Evolutionary conservation across 2,797 vertebrate species (phyloP).

Genomic region (Micropoecilia bifurca): DNA sequence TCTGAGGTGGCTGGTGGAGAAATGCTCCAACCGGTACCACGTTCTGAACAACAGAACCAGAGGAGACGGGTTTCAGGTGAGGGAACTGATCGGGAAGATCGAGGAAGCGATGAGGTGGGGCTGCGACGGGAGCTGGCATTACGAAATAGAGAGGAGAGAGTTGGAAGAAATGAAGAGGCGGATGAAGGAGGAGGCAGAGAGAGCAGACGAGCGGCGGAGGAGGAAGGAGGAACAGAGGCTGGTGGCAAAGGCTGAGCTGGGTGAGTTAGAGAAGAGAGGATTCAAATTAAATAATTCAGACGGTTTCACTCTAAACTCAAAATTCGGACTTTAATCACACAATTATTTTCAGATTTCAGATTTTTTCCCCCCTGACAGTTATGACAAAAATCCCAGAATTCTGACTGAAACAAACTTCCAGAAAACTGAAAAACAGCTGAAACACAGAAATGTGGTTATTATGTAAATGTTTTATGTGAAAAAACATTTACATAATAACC

Average conservation of each 20-base stretch:
- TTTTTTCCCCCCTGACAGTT: no score
- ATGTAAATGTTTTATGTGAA: no score
- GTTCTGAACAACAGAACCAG: slow-evolving; percentile 68
- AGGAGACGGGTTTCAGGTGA: slow-evolving; percentile 68
- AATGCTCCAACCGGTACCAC: slow-evolving; percentile 72
- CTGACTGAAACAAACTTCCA: no score
- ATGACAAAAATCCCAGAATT: no score
- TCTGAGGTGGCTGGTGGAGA: slow-evolving; percentile 64
- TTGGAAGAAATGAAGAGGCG: slow-evolving; percentile 52
- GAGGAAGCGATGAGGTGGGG: slow-evolving; percentile 62
- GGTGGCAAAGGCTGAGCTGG: slow-evolving; percentile 50
- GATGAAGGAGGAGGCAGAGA: slow-evolving; percentile 43
- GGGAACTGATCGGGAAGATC: slow-evolving; percentile 73
- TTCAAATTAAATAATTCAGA: no score
- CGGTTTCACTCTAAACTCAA: no score
- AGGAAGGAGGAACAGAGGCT: slow-evolving; percentile 52
- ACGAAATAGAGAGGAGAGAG: slow-evolving; percentile 39
- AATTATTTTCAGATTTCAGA: no score
- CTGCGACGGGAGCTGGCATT: slow-evolving; percentile 18
- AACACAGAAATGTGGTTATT: no score
- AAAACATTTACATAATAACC: no score
- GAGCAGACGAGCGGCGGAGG: slow-evolving; percentile 44
- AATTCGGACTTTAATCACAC: no score
- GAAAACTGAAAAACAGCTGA: no score
- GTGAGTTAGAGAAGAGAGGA: slow-evolving; percentile 49